Evolutionary conservation across 2,113 vertebrate genomes (phyloP).

Genomic region (Tupaia tana): DNA sequence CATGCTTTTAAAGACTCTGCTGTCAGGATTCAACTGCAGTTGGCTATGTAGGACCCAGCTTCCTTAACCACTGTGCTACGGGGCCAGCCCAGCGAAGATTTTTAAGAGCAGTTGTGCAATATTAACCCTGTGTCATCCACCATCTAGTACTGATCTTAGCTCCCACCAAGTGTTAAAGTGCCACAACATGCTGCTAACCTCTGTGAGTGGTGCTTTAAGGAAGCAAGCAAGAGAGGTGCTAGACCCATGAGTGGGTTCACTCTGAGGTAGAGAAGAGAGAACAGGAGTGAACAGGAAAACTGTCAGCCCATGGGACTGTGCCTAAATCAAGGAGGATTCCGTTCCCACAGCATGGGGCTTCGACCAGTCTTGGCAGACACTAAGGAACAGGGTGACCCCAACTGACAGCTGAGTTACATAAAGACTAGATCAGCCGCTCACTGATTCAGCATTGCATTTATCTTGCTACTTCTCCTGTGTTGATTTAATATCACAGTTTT

Average conservation of each 20-base stretch:
- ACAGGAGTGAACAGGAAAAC: not conserved
- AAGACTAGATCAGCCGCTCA: not conserved
- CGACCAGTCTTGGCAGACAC: not conserved
- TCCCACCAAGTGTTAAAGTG: not conserved
- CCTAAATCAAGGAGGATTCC: not conserved
- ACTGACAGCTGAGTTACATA: not conserved
- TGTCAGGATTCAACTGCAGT: too few relatives aligned
- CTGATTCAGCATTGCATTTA: not conserved
- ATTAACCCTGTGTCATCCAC: not conserved
- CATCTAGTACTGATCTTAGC: not conserved
- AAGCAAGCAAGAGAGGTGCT: not conserved
- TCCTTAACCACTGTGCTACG: too few relatives aligned
- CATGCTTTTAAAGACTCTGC: too few relatives aligned
- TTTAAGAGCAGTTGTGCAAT: slow-evolving; percentile 12
- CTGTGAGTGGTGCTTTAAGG: not conserved
- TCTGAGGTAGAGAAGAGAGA: not conserved
- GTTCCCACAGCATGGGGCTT: not conserved
- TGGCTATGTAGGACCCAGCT: too few relatives aligned
- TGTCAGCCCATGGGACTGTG: not conserved
- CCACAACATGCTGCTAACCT: not conserved
- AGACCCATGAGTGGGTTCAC: not conserved
- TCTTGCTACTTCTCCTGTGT: slow-evolving; percentile 12
- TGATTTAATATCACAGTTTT: slow-evolving; percentile 36
- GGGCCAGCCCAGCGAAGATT: not conserved
- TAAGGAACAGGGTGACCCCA: not conserved